phyloP scores from a whole-genome alignment of 2,888 invertebrate species.

The Didymodactylos carnosus region DNA sequence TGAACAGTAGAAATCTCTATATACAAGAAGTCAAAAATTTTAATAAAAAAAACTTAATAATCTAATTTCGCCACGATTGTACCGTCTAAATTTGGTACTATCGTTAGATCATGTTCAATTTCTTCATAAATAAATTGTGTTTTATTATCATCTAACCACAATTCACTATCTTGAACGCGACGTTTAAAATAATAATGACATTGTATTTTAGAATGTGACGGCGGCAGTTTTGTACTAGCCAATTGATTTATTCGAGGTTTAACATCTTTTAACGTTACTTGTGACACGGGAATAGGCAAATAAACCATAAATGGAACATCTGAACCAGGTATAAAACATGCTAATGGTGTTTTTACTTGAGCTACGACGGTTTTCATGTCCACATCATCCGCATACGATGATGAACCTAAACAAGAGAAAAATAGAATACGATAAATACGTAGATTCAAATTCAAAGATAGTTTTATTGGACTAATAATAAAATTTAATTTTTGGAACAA shows the following conservation, averaged over 20 bases:
- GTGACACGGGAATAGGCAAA: neutral
- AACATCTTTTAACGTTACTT: neutral
- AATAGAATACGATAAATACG: too few species aligned
- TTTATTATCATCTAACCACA: neutral
- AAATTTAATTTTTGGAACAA: too few species aligned
- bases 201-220: neutral
- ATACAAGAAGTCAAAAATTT: too few species aligned
- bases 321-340: neutral
- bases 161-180: neutral
- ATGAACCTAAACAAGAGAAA: neutral
- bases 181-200: conserved; percentile 1
- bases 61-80: neutral
- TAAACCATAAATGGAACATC: neutral
- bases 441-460: too few species aligned
- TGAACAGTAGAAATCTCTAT: too few species aligned
- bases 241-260: neutral
- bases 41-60: too few species aligned
- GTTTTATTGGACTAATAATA: too few species aligned
- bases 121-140: neutral
- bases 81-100: neutral
- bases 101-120: neutral
- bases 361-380: too few species aligned
- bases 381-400: too few species aligned
- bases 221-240: neutral
- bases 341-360: neutral